Evolutionary conservation across 2,797 vertebrate genomes (phyloP), one percentile per base, ranked within the genome.

Genomic region (Labroides dimidiatus): DNA sequence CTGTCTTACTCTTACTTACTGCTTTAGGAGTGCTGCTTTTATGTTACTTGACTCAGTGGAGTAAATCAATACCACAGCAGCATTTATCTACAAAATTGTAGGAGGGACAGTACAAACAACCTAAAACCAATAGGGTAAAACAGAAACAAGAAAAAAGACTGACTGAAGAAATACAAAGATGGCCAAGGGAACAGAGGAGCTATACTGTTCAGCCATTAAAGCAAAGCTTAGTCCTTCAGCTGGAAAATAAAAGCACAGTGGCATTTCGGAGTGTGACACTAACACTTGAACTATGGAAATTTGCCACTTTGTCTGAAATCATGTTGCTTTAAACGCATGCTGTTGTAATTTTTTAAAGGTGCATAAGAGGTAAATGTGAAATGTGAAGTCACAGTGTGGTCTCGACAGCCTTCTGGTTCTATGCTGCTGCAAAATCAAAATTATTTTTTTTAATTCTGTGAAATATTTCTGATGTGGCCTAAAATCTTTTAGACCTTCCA

Each of bases 31-130:
- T 30, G 51, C 41, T 39, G 33, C 45, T 58, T 75, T 43, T 8
- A 1, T 42, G 65, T 56, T 27, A 24, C 33, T 54, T 47, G 21
- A 44, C 33, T 33, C 48, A 42, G 7, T 17, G 11, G 41, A 56
- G 17, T 13, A 19, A 70, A 76, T 81, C 69, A 54, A 54, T 74
- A 60, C 54, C 61, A 17, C 36, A 75, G 61, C 66, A 55, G 56
- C 20, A 0, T 23, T 47, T 43, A 4, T 23, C 42, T 47, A 6
- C 9, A 13, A 14, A 20, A 4, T 4, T 47, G 43, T 45, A n/a
- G 54, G 27, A 66, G 6, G 24, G 24, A 56, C 14, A 10, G 19
- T 52, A 24, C 33, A 64, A 60, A 74, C 43, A 51, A 9, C 15
- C 10, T 7, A 64, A 71, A 59, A 13, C 57, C 55, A 52, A 33